phyloP scores from a whole-genome alignment of 1,140 invertebrate species.

The Holotrichia oblita region DNA sequence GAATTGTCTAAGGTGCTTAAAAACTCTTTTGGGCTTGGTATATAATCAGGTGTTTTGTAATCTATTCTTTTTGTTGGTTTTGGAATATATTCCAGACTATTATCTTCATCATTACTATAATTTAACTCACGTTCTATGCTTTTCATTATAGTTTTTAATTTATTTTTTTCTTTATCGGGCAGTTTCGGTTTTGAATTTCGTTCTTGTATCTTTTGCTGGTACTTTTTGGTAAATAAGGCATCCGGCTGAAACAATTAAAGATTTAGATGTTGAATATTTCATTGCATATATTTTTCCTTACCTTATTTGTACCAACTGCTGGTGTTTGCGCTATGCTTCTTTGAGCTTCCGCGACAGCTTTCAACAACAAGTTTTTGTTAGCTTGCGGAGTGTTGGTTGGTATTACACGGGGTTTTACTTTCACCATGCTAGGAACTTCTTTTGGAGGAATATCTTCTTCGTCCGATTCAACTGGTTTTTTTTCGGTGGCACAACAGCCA shows the following conservation, averaged over 20 bases:
- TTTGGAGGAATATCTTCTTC: slow-evolving; percentile 52
- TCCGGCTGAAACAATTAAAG: slow-evolving; percentile 45
- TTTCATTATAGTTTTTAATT: slow-evolving; percentile 50
- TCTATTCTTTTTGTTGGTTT: slow-evolving; percentile 56
- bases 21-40: slow-evolving; percentile 54
- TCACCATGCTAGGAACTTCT: slow-evolving; percentile 73
- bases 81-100: slow-evolving; percentile 57
- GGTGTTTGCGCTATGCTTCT: slow-evolving; percentile 72
- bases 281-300: slow-evolving; percentile 30
- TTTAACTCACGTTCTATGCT: slow-evolving; percentile 44
- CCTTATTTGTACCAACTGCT: slow-evolving; percentile 55
- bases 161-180: slow-evolving; percentile 52
- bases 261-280: slow-evolving; percentile 2
- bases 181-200: slow-evolving; percentile 47
- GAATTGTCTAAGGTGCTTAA: slow-evolving; percentile 45
- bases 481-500: slow-evolving; percentile 50
- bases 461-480: slow-evolving; percentile 39
- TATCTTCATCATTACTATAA: slow-evolving; percentile 44
- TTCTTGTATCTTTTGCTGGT: slow-evolving; percentile 47
- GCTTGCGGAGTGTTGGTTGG: slow-evolving; percentile 67
- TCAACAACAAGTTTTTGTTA: slow-evolving; percentile 74
- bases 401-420: slow-evolving; percentile 73
- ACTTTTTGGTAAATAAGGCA: slow-evolving; percentile 54
- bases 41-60: slow-evolving; percentile 49
- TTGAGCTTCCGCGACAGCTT: slow-evolving; percentile 89